Evolutionary conservation across 2,113 vertebrate genomes (phyloP).

Genomic region (Alaudala cheleensis): DNA sequence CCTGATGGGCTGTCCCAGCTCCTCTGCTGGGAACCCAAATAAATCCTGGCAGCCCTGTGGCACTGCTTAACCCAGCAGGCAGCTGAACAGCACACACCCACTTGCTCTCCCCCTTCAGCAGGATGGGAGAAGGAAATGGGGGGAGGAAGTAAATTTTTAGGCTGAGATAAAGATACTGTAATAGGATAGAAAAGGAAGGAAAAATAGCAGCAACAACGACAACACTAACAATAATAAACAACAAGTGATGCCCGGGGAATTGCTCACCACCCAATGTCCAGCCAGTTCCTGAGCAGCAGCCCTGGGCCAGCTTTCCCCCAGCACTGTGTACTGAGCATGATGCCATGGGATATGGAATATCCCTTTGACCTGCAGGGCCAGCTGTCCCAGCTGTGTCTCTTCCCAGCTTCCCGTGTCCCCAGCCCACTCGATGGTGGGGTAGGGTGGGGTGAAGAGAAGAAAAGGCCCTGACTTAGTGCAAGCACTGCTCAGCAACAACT

Average conservation of each 20-base stretch:
- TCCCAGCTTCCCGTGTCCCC: not conserved
- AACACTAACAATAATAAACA: not conserved
- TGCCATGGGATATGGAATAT: not conserved
- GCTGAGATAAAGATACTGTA: not conserved
- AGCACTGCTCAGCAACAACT: not conserved
- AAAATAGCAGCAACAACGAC: not conserved
- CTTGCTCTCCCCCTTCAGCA: not conserved
- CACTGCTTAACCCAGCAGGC: not conserved
- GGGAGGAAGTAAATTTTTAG: not conserved
- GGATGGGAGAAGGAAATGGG: not conserved
- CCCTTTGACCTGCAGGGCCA: not conserved
- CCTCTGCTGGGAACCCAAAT: not conserved
- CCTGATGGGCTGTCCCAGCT: not conserved
- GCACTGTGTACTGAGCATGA: not conserved
- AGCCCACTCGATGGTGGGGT: accelerated
- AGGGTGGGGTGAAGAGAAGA: not conserved
- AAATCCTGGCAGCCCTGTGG: not conserved
- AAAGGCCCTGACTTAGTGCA: not conserved
- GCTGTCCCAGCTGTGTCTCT: not conserved
- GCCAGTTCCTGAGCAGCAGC: not conserved
- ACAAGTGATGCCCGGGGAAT: not conserved
- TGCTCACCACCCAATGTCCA: not conserved
- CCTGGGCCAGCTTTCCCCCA: not conserved
- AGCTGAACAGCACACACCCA: not conserved
- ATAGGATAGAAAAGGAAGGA: not conserved